Conservation (phyloP, 1,140 invertebrate genomes). For the Marisa cornuarietis region DNA sequence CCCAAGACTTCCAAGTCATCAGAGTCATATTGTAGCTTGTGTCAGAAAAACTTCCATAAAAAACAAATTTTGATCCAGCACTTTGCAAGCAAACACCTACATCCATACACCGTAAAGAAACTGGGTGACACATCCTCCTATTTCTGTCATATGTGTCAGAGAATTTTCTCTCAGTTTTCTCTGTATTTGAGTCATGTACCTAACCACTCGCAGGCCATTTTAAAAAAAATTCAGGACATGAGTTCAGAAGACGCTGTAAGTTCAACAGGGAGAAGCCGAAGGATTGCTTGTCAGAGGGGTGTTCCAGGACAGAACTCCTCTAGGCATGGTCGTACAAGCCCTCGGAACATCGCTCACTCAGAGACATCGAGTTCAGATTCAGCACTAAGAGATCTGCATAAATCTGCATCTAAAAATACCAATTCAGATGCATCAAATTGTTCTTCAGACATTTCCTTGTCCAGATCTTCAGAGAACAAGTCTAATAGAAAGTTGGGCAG, state of each 20-base stretch:
- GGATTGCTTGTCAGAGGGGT: not conserved
- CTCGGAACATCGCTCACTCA: not conserved
- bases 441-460: too few species aligned
- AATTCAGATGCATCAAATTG: too few species aligned
- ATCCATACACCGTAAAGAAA: constrained; percentile 29
- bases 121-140: constrained; percentile 19
- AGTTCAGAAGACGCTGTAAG: not conserved
- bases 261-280: not conserved
- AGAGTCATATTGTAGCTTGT: constrained; percentile 21
- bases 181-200: constrained; percentile 29
- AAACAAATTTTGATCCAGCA: constrained; percentile 26
- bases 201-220: constrained; percentile 26
- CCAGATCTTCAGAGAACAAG: too few species aligned
- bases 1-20: not conserved
- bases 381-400: too few species aligned
- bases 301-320: not conserved
- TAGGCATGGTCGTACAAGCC: not conserved
- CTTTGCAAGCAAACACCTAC: constrained; percentile 29
- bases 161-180: constrained; percentile 21
- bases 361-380: too few species aligned
- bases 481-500: not conserved
- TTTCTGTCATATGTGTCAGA: constrained; percentile 35
- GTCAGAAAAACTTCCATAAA: constrained; percentile 10
- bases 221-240: constrained; percentile 23
- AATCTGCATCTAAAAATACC: too few species aligned